A percentile compares a stretch with the other conserved stretches of the same genome.
Conservation (phyloP, 2,888 invertebrate genomes). For the Ichneumoninae sp. region DNA sequence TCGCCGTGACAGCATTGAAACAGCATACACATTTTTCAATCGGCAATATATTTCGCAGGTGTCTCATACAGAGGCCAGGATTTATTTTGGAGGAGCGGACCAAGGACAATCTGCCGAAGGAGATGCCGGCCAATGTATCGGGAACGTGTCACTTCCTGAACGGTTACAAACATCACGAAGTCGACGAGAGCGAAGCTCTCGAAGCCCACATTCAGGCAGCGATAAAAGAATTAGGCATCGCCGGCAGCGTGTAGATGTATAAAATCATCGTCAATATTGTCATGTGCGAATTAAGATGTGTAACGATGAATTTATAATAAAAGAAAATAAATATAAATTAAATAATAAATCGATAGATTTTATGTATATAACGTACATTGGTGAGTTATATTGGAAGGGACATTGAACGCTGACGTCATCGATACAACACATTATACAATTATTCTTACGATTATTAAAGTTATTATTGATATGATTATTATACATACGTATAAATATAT, state of each 20-base stretch:
- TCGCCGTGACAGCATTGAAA: background rate
- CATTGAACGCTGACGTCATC: conserved; percentile 45
- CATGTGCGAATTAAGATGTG: conserved; percentile 35
- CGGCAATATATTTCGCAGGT: conserved; percentile 85
- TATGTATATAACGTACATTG: conserved; percentile 56
- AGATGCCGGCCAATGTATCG: conserved; percentile 91
- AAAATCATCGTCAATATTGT: conserved; percentile 40
- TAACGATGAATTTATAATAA: conserved; percentile 58
- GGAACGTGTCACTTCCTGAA: conserved; percentile 95
- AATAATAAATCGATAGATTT: conserved; percentile 39
- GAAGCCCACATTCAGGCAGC: conserved; percentile 90
- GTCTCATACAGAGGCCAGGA: conserved; percentile 90
- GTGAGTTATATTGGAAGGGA: conserved; percentile 34
- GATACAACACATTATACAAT: conserved; percentile 53
- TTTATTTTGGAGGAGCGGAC: conserved; percentile 92
- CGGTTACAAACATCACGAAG: conserved; percentile 90
- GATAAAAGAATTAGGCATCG: conserved; percentile 87
- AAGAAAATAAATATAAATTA: conserved; percentile 49
- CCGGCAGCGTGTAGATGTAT: conserved; percentile 82
- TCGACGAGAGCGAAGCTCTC: conserved; percentile 87
- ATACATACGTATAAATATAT: conserved; percentile 32
- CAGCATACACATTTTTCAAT: background rate
- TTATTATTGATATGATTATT: conserved; percentile 47
- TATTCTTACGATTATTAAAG: conserved; percentile 49
- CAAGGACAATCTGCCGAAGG: conserved; percentile 92